These are phyloP conservation scores for Timandra comae DNA, from an alignment of 2,888 invertebrate species.

Conservation along the genomic window DNA sequence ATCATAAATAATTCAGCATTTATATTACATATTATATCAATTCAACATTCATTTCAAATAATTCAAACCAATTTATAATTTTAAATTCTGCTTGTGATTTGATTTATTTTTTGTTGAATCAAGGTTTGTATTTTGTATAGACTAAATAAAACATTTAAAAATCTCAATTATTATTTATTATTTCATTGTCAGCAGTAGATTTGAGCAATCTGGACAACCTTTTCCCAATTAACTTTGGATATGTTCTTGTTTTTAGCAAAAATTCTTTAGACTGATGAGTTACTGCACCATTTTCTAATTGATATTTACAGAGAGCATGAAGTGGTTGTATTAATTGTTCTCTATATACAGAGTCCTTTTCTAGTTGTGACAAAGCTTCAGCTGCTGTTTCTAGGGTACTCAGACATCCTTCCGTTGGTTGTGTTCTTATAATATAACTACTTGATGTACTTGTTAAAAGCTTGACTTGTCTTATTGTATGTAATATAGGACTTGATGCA, in stretches of 20 bases:
- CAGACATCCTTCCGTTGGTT: conserved; percentile 93
- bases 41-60: no score
- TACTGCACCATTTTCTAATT: conserved; percentile 93
- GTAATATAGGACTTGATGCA: conserved; percentile 85
- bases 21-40: no score
- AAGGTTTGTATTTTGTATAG: no score
- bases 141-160: no score
- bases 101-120: no score
- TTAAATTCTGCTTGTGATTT: no score
- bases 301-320: conserved; percentile 89
- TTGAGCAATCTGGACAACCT: conserved; percentile 75
- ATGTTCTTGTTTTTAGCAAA: conserved; percentile 85
- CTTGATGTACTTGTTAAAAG: conserved; percentile 83
- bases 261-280: conserved; percentile 95
- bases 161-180: conserved; percentile 3
- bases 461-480: conserved; percentile 87
- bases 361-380: conserved; percentile 85
- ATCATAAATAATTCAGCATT: no score
- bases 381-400: conserved; percentile 94
- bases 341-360: conserved; percentile 80
- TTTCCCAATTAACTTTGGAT: conserved; percentile 88
- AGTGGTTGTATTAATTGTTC: conserved; percentile 85
- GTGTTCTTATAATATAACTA: conserved; percentile 94
- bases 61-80: no score
- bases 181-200: conserved; percentile 45